A percentile compares a stretch with the other conserved stretches of the same genome.
phyloP scores from a whole-genome alignment of 92 coral and sea anemone species.

The Micromussa lordhowensis region DNA sequence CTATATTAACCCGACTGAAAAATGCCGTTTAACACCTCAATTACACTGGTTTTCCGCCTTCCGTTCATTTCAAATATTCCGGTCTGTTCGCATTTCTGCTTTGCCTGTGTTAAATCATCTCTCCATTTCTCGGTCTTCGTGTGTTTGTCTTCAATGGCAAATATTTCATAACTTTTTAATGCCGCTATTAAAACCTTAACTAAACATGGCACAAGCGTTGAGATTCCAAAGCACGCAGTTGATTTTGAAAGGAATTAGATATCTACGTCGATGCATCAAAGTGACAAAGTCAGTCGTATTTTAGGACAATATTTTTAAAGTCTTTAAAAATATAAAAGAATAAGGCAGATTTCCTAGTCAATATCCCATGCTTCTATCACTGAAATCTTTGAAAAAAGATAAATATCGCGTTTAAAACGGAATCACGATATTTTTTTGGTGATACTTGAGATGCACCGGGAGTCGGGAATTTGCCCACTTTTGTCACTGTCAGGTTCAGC shows the following conservation, averaged over 20 bases:
- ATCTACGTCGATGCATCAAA: neutral
- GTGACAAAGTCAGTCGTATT: neutral
- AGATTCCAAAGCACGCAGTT: neutral
- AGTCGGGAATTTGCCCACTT: neutral
- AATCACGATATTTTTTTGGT: neutral
- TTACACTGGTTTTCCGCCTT: neutral
- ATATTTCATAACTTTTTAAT: neutral
- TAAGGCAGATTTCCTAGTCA: neutral
- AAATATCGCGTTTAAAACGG: neutral
- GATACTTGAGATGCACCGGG: neutral
- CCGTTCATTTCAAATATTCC: neutral
- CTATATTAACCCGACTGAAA: neutral
- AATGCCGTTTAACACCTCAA: constrained; percentile 8
- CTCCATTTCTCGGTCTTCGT: neutral
- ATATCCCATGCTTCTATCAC: neutral
- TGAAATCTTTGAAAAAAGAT: neutral
- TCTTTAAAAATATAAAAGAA: neutral
- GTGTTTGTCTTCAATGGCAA: neutral
- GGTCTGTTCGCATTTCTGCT: neutral
- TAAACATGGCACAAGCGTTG: constrained; percentile 1
- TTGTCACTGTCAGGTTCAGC: neutral
- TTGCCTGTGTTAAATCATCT: neutral
- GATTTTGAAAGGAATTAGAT: neutral
- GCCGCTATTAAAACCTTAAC: neutral
- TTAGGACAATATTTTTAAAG: neutral